Evolutionary conservation across 2,113 vertebrate genomes (phyloP), one percentile per base, ranked within the genome.

Genomic region (Lepus timidus): DNA sequence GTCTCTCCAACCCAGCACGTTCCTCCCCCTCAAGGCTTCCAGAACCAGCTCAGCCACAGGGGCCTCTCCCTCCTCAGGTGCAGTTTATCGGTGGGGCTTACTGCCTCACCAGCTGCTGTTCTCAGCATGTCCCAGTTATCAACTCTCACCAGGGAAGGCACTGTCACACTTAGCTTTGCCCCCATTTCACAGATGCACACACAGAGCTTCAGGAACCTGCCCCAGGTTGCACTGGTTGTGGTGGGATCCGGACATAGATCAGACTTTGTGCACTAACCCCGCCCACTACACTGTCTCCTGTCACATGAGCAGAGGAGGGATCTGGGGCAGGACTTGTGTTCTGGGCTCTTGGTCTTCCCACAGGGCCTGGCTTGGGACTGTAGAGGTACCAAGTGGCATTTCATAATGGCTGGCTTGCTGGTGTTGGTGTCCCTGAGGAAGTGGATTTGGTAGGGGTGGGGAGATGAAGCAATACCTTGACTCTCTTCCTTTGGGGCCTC

Each of bases 61-160:
- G 70, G 20, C 7, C 25, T 76, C 31, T 68, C 83, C 52, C 9
- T 85, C 12, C 64, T 84, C 88, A 68, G 52, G 13, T 58, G 55
- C 6, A 11, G 13, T 16, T 19, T 19, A 17, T 19, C 55, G 19
- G n/a, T 14, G 0, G 67, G 22, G 79, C 51, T 93, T 31, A 22
- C 78, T 64, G 3, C 3, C 16, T 75, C 14, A 25, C 33, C 74
- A 64, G 93, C 62, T 19, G 11, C 86, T 5, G 23, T 76, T 36
- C 52, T 78, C 11, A 62, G 17, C 11, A n/a, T 9, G 5, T 44
- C 49, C 9, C 3, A 1, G 13, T 0, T 0, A 9, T 67, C 33
- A 19, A 13, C 44, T 82, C 27, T 73, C 33, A 52, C 20, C 4
- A 0, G 44, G 39, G 62, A 13, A 27, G 33, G 11, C 11, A 12